A percentile compares a stretch with the other conserved stretches of the same genome.
Evolutionary conservation across 2,888 invertebrate species (phyloP).

Genomic region (Linyphia triangularis): DNA sequence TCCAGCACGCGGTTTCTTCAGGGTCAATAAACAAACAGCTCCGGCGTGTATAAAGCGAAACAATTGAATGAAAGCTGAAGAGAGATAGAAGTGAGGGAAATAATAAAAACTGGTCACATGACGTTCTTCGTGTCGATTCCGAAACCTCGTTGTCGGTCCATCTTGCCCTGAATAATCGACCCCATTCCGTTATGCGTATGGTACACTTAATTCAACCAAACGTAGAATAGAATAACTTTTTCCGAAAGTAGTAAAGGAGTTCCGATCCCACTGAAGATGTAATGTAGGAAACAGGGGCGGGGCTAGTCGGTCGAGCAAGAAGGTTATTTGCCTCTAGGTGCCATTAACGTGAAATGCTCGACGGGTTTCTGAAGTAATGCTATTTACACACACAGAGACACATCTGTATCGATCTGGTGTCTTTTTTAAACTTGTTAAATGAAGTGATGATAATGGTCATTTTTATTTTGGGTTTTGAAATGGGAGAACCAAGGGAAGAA

Average conservation of each 20-base stretch:
- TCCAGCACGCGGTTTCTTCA: conserved; percentile 27
- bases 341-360: conserved; percentile 47
- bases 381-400: conserved; percentile 1
- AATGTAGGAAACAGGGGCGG: conserved; percentile 45
- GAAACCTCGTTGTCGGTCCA: conserved; percentile 35
- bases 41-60: not conserved
- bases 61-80: conserved; percentile 49
- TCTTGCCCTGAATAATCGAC: conserved; percentile 68
- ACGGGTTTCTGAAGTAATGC: conserved; percentile 19
- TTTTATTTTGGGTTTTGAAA: no score
- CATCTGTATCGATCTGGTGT: no score
- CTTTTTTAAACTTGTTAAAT: no score
- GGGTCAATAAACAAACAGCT: conserved; percentile 54
- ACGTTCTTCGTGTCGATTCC: not conserved
- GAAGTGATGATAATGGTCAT: no score
- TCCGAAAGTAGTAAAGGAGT: conserved; percentile 2
- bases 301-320: conserved; percentile 65
- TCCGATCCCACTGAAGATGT: not conserved
- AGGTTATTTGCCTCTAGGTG: conserved; percentile 63
- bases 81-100: not conserved
- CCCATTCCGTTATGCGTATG: conserved; percentile 40
- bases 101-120: conserved; percentile 44
- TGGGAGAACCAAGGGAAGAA: no score
- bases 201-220: conserved; percentile 51
- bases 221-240: conserved; percentile 19